Evolutionary conservation across 2,888 invertebrate genomes (phyloP).

Genomic region (Pseudococcus jackbeardsleyi): DNA sequence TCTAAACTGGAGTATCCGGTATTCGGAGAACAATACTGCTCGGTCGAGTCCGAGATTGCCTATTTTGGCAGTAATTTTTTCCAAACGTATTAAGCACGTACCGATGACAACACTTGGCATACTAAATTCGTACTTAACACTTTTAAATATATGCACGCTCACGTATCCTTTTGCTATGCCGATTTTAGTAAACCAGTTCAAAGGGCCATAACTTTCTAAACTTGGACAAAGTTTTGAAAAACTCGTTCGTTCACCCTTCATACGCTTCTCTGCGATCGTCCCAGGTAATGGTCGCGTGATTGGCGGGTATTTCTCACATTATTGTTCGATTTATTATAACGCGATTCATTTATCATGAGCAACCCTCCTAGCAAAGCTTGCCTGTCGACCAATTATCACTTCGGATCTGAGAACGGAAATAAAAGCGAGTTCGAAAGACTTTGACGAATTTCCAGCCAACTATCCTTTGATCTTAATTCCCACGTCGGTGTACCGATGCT

Average conservation of each 20-base stretch:
- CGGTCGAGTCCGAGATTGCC: background rate
- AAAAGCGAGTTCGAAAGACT: background rate
- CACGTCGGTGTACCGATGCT: background rate
- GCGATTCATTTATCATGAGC: background rate
- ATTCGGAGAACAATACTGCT: background rate
- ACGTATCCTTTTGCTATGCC: background rate
- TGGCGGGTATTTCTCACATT: background rate
- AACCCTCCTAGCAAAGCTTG: background rate
- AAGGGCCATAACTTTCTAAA: constrained; percentile 12
- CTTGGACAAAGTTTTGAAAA: background rate
- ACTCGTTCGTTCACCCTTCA: constrained; percentile 19
- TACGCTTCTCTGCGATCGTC: background rate
- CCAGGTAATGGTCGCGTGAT: background rate
- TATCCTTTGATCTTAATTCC: constrained; percentile 16
- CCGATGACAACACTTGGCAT: constrained; percentile 11
- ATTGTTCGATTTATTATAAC: background rate
- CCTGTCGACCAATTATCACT: background rate
- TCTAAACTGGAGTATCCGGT: constrained; percentile 16
- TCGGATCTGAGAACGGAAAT: background rate
- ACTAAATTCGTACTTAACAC: constrained; percentile 25
- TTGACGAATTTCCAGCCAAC: background rate
- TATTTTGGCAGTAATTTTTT: constrained; percentile 8
- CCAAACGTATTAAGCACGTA: background rate
- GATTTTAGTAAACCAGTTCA: constrained; percentile 24
- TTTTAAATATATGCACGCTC: constrained; percentile 13